Evolutionary conservation across 2,797 vertebrate species (phyloP).

Genomic region (Pangasius krempfi): DNA sequence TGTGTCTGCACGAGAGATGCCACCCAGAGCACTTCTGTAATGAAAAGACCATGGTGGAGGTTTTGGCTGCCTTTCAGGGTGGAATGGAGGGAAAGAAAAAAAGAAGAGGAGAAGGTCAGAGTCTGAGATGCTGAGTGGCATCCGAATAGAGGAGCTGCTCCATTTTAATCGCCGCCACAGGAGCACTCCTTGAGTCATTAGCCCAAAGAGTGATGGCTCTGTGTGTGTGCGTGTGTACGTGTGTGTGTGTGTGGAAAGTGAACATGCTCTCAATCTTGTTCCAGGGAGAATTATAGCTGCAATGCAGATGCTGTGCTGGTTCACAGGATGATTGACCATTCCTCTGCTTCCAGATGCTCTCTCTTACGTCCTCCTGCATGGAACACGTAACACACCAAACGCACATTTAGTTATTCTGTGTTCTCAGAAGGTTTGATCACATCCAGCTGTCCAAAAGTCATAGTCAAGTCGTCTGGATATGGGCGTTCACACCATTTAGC

Average conservation of each 20-base stretch:
- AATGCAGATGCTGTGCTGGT: constrained; percentile 30
- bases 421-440: neutral
- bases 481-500: neutral
- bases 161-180: constrained; percentile 40
- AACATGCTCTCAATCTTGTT: constrained; percentile 58
- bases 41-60: constrained; percentile 45
- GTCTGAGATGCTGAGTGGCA: constrained; percentile 30
- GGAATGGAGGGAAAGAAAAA: neutral
- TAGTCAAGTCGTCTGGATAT: neutral
- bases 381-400: neutral
- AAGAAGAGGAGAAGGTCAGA: constrained; percentile 36
- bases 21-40: constrained; percentile 53
- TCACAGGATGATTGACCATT: constrained; percentile 48
- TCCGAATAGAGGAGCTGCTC: constrained; percentile 37
- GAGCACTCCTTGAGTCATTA: constrained; percentile 51
- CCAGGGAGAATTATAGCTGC: constrained; percentile 52
- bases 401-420: neutral
- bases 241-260: constrained; percentile 12
- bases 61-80: constrained; percentile 53
- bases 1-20: constrained; percentile 24
- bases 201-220: constrained; percentile 49
- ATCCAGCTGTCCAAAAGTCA: neutral
- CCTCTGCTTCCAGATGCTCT: constrained; percentile 36
- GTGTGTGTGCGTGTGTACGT: constrained; percentile 10
- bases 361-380: constrained; percentile 17